Evolutionary conservation across 2,113 vertebrate genomes (phyloP), one percentile per base, ranked within the genome.

Genomic region (Ariopsis seemanni): DNA sequence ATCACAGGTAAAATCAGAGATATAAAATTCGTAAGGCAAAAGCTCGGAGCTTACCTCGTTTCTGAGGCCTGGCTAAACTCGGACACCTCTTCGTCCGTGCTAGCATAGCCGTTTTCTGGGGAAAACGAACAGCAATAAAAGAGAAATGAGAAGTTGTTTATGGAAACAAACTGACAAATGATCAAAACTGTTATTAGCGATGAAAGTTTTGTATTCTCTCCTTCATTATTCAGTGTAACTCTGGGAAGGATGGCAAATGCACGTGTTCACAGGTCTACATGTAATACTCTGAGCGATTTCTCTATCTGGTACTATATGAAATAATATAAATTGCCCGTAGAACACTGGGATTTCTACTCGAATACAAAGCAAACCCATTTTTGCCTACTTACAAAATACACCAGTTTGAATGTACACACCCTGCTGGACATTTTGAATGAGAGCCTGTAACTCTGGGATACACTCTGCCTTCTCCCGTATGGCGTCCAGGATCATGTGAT

Each of bases 11-110:
- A n/a, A 57, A 34, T 34, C 12, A 27, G 53, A 20, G 5, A 83
- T 22, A 86, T 53, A 7, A 85, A 62, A 50, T 25, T 1, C 12
- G 25, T 65, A 4, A 84, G 22, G 57, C 25, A 15, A 6, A 6
- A 22, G 62, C 4, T 17, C 12, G 27, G 74, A n/a, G 34, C 96
- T 95, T 89, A 99, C 98, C 98, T 97, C 88, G 96, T 95, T 71
- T 99, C 98, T 0, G 97, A 98, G 18, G 95, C 95, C 92, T 96
- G 94, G 93, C 97, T 97, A 93, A 98, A 96, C 93, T 99, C 97
- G 0, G 98, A 99, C 1, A 96, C 94, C 85, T 99, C 98, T 84
- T 99, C 98, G 0, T 99, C 98, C 0, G 98, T 99, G 94, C 98
- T 99, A 84, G 94, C 94, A 0, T 99, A 99, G 82, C 97, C 98